Conservation (phyloP, 2,797 vertebrate species). For the Leptodactylus fallax region DNA sequence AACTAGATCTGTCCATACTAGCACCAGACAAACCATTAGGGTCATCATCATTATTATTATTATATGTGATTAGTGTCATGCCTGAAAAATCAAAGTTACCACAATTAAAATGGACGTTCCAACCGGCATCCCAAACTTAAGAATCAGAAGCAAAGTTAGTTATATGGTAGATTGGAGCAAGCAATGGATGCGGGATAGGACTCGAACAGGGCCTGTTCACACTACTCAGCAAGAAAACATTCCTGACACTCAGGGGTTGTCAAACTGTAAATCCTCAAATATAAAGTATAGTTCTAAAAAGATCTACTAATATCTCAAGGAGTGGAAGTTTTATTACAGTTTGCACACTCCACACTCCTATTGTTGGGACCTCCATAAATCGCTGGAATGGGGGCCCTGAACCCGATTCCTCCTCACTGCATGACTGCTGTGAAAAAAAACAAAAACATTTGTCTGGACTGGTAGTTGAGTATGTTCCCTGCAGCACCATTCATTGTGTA, state of each 20-base stretch:
- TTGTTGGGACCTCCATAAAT: too few relatives aligned
- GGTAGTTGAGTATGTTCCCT: too few relatives aligned
- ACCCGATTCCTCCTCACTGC: too few relatives aligned
- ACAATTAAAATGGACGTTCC: constrained; percentile 78
- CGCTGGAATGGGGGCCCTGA: too few relatives aligned
- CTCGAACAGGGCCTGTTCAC: background rate
- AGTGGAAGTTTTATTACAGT: too few relatives aligned
- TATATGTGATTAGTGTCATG: constrained; percentile 90
- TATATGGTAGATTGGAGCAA: constrained; percentile 70
- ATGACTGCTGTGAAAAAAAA: too few relatives aligned
- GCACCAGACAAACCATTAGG: background rate
- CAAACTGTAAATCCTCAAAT: too few relatives aligned
- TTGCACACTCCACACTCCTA: too few relatives aligned
- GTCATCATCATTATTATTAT: constrained; percentile 42
- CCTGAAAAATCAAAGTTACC: constrained; percentile 81
- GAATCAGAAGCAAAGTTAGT: constrained; percentile 80
- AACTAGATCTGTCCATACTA: background rate
- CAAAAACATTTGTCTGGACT: too few relatives aligned
- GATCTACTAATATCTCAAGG: too few relatives aligned
- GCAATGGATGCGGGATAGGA: constrained; percentile 82
- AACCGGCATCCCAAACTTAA: constrained; percentile 75
- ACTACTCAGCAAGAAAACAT: background rate
- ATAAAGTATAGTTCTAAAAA: too few relatives aligned
- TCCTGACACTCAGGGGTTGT: background rate
- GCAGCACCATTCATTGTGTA: too few relatives aligned